Percentiles rank a stretch among this genome's conserved stretches.
Conservation (phyloP, 2,888 invertebrate genomes). For the Synanthedon formicaeformis region DNA sequence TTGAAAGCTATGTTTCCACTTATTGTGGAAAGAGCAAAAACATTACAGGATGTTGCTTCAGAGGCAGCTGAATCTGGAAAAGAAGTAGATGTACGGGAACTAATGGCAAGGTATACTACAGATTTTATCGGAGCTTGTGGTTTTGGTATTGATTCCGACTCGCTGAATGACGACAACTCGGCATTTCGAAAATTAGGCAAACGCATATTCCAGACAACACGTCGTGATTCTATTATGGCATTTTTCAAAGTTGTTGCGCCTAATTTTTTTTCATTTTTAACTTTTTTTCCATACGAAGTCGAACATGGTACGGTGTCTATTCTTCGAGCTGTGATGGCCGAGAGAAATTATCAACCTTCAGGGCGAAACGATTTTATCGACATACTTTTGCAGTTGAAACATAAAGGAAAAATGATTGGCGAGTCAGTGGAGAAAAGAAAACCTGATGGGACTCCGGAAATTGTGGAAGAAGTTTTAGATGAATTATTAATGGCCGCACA, state of each 20-base stretch:
- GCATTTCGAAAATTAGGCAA: conserved; percentile 6
- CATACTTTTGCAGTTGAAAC: no score
- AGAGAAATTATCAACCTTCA: no score
- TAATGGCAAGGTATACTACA: conserved; percentile 6
- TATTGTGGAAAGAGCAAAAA: conserved; percentile 4
- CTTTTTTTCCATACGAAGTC: neutral
- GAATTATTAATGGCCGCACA: no score
- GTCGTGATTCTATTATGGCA: neutral
- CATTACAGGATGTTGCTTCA: conserved; percentile 1
- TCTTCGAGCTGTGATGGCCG: no score
- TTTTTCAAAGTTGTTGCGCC: conserved; percentile 2
- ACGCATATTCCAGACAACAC: conserved; percentile 2
- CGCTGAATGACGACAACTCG: conserved; percentile 6
- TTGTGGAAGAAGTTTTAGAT: no score
- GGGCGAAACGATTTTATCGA: no score
- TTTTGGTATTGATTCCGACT: conserved; percentile 5
- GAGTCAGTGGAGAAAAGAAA: no score
- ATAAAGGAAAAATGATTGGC: no score
- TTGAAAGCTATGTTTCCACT: conserved; percentile 7
- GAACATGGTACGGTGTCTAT: no score
- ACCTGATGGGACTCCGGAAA: no score
- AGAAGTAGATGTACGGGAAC: conserved; percentile 3
- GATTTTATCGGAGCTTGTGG: conserved; percentile 7
- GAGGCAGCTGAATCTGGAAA: neutral
- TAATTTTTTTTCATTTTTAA: neutral